These are phyloP conservation scores for Scomber colias DNA, from an alignment of 2,113 vertebrate genomes.

Conservation along the genomic window DNA sequence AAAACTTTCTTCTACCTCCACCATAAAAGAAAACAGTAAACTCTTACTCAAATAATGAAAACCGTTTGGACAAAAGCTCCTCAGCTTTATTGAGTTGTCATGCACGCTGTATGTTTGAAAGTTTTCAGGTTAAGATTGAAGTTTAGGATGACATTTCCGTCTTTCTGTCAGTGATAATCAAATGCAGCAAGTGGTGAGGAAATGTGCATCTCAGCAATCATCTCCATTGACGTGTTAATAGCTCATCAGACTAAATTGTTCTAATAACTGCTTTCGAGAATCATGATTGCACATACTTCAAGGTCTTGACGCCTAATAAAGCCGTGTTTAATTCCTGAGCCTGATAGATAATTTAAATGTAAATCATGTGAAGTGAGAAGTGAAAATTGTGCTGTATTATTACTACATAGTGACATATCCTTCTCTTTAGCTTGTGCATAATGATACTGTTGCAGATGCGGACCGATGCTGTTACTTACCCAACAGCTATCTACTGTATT, in stretches of 20 bases:
- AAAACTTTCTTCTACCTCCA: constrained; percentile 42
- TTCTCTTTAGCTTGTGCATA: constrained; percentile 29
- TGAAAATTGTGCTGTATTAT: constrained; percentile 25
- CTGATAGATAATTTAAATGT: constrained; percentile 41
- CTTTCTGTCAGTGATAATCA: constrained; percentile 76
- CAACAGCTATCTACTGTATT: constrained; percentile 52
- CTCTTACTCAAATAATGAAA: constrained; percentile 28
- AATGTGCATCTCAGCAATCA: constrained; percentile 84
- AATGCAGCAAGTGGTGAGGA: constrained; percentile 84
- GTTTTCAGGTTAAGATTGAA: constrained; percentile 56
- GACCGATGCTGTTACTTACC: constrained; percentile 36
- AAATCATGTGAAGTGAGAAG: constrained; percentile 35
- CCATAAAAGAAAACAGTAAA: constrained; percentile 42
- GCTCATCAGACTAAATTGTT: constrained; percentile 87
- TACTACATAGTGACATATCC: constrained; percentile 11
- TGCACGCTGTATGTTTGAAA: constrained; percentile 59
- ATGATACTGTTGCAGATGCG: constrained; percentile 34
- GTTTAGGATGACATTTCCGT: constrained; percentile 67
- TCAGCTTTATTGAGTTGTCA: constrained; percentile 9
- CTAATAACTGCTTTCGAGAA: constrained; percentile 83
- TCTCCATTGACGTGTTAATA: constrained; percentile 85
- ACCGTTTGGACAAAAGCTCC: constrained; percentile 23
- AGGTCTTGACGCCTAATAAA: constrained; percentile 62
- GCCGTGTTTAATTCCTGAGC: constrained; percentile 58
- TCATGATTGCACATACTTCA: constrained; percentile 78